Base-by-base conservation (phyloP, 1,140 invertebrate genomes). In the Steinernema khuongi region DNA sequence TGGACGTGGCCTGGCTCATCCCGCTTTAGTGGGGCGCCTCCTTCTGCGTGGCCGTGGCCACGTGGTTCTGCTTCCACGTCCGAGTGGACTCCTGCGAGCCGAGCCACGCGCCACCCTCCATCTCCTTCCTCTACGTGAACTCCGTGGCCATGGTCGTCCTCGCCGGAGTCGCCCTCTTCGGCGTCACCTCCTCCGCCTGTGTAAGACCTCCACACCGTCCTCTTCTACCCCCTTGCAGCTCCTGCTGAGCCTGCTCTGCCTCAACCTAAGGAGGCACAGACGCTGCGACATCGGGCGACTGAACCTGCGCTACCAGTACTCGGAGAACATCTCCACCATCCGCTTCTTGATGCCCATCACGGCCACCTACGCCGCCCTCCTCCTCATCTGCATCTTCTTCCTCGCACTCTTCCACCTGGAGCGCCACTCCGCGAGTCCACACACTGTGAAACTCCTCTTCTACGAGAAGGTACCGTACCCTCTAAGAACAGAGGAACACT, bases 261-360 rank as follows among this genome's bases (percentile, higher is more conserved):
- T 7, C 19, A 60, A 60, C 19, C 14, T 60, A 4, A 60, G 50
- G 50, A 14, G 19, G 22, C 11, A 22, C 14, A 22, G 26, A 22
- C 50, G 50, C 7, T 60, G 50, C 19, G 50, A 60, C 11, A 22
- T 22, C 11, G 50, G 50, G 14, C 50, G 26, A 22, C 19, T 60
- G 50, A 60, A 60, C 50, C 50, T 60, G 14, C 50, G 50, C 50
- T 60, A 60, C 50, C 50, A 60, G 19, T 26, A 17, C 50, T 60
- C 50, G 14, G 50, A 60, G 22, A 60, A 60, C 50, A 60, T 60
- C 50, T 60, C 50, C 7, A 60, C 50, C 14, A 60, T 60, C 19
- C 7, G 19, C 7, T 60, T 60, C 26, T 22, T 60, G 7, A 60
- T 60, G 50, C 50, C 50, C 2, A 60, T 60, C 7, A 60, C 50